These are phyloP conservation scores for Callopanchax toddi DNA, from an alignment of 2,113 vertebrate species.

Conservation along the genomic window DNA sequence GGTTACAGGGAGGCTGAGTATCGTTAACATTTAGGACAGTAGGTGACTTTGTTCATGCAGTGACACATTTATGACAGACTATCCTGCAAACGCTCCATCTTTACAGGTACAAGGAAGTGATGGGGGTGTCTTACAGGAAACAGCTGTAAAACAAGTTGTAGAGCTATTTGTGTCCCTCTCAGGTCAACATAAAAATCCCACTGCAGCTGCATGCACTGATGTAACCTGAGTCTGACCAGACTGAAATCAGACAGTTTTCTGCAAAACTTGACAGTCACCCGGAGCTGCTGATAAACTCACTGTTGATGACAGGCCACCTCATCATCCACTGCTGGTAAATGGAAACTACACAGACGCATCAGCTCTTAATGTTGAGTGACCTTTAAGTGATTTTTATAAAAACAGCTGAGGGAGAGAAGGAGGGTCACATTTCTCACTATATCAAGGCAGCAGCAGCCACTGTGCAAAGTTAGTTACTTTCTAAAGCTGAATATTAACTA, in stretches of 20 bases:
- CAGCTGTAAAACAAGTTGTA: neutral
- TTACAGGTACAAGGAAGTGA: neutral
- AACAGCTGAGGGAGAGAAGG: neutral
- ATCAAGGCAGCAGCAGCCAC: neutral
- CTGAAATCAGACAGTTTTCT: neutral
- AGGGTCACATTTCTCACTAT: neutral
- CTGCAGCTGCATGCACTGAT: slow-evolving; percentile 1
- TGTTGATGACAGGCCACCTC: neutral
- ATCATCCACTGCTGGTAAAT: neutral
- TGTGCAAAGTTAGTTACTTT: too few species aligned
- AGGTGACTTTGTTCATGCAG: neutral
- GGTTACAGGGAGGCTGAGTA: neutral
- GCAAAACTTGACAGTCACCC: neutral
- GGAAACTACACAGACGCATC: neutral
- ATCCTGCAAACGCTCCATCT: neutral
- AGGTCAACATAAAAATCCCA: neutral
- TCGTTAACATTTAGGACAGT: neutral
- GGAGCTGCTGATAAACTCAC: slow-evolving; percentile 14
- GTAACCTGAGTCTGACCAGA: neutral
- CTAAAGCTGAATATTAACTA: too few species aligned
- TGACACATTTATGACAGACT: neutral
- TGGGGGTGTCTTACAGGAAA: slow-evolving; percentile 7
- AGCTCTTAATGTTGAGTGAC: slow-evolving; percentile 7
- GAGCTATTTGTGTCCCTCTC: slow-evolving; percentile 2
- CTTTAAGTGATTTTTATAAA: neutral